Conservation (phyloP, 2,797 vertebrate genomes). For the Halcyon smyrnensis region DNA sequence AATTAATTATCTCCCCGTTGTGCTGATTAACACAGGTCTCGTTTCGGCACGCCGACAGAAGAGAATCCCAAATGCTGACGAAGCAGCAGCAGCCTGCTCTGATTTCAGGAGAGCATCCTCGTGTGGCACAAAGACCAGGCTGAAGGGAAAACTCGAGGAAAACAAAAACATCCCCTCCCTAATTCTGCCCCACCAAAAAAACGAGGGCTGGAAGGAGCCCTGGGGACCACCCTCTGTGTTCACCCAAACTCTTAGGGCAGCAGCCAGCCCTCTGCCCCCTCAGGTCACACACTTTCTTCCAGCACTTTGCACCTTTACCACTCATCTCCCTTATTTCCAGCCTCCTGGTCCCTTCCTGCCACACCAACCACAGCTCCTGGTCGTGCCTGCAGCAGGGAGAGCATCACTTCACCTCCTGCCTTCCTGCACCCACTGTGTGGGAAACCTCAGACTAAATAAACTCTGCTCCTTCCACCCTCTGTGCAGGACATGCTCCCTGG, state of each 20-base stretch:
- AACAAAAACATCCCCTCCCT: neutral
- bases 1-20: constrained; percentile 56
- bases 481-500: fast-evolving
- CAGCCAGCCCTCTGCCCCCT: fast-evolving
- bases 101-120: neutral
- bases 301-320: fast-evolving
- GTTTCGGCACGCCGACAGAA: neutral
- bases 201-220: neutral
- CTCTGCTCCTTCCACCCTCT: neutral
- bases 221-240: neutral
- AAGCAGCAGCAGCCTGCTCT: constrained; percentile 12
- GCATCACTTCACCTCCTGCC: fast-evolving
- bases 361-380: neutral
- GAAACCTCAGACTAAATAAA: neutral
- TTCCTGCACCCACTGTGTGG: neutral
- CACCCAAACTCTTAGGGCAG: neutral
- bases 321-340: fast-evolving
- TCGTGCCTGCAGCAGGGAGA: neutral
- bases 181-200: neutral
- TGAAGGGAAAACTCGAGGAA: neutral
- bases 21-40: constrained; percentile 41
- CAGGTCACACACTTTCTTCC: neutral
- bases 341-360: neutral
- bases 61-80: constrained; percentile 1
- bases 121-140: neutral